Conservation (phyloP, 2,797 vertebrate species). For the Cichlasoma orientale region DNA sequence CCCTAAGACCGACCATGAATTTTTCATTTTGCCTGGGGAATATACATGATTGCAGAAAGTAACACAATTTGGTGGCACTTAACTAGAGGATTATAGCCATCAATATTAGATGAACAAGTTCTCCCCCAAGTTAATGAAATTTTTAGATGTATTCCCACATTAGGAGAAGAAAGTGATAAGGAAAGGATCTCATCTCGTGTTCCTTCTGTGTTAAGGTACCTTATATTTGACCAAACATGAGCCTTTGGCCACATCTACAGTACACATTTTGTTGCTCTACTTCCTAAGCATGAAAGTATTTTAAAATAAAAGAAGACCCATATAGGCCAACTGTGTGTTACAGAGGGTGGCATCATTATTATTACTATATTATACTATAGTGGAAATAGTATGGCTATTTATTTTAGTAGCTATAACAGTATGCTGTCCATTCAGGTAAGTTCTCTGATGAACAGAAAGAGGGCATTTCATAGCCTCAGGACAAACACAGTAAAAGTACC, state of each 20-base stretch:
- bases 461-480: constrained; percentile 36
- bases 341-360: neutral
- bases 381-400: neutral
- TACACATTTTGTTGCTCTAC: neutral
- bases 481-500: constrained; percentile 35
- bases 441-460: constrained; percentile 35
- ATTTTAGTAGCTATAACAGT: constrained; percentile 14
- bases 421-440: constrained; percentile 18
- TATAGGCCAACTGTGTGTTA: neutral
- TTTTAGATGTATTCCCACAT: constrained; percentile 63
- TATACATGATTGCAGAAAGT: constrained; percentile 75
- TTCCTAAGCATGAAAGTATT: neutral
- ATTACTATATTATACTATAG: neutral
- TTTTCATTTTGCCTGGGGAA: constrained; percentile 75
- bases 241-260: neutral
- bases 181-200: constrained; percentile 31
- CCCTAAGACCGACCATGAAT: constrained; percentile 59
- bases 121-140: constrained; percentile 74
- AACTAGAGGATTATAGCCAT: constrained; percentile 78
- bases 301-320: neutral
- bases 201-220: neutral
- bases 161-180: constrained; percentile 53
- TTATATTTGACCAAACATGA: constrained; percentile 5
- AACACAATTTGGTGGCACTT: constrained; percentile 80
- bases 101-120: constrained; percentile 83